phyloP scores from a whole-genome alignment of 2,113 vertebrate species.

The Charina bottae region DNA sequence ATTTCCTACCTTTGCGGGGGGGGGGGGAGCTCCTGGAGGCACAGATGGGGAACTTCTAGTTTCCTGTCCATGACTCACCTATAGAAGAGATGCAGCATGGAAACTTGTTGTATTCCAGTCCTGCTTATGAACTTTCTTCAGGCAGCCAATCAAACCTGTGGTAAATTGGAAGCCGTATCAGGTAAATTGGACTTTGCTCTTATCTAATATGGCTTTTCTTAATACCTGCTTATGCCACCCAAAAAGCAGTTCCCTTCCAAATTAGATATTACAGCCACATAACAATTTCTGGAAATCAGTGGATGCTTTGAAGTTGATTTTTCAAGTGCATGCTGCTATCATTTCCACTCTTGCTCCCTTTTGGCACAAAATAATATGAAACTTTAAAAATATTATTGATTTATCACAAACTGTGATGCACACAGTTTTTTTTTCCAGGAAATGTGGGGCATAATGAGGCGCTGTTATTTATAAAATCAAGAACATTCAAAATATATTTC shows the following conservation, averaged over 20 bases:
- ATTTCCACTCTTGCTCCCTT: background rate
- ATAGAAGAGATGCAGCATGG: background rate
- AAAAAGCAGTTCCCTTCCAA: background rate
- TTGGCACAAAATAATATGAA: background rate
- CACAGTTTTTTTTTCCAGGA: background rate
- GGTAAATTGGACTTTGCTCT: background rate
- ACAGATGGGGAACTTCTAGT: background rate
- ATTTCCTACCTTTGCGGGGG: too few relatives aligned
- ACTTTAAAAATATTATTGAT: slow-evolving; percentile 1
- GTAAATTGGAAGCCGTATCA: background rate
- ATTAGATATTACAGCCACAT: background rate
- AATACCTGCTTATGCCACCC: too few relatives aligned
- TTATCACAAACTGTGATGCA: background rate
- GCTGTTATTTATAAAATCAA: slow-evolving; percentile 22
- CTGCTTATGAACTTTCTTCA: background rate
- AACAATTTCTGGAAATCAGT: background rate
- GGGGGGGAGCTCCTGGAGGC: background rate
- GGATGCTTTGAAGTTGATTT: background rate
- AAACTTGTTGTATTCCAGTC: background rate
- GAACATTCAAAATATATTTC: background rate
- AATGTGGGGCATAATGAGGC: background rate
- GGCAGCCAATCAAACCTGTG: background rate
- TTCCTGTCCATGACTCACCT: background rate
- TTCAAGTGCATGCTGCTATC: background rate
- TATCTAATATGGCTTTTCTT: background rate